Evolutionary conservation across 2,797 vertebrate genomes (phyloP).

Genomic region (Petrocephalus sullivani): DNA sequence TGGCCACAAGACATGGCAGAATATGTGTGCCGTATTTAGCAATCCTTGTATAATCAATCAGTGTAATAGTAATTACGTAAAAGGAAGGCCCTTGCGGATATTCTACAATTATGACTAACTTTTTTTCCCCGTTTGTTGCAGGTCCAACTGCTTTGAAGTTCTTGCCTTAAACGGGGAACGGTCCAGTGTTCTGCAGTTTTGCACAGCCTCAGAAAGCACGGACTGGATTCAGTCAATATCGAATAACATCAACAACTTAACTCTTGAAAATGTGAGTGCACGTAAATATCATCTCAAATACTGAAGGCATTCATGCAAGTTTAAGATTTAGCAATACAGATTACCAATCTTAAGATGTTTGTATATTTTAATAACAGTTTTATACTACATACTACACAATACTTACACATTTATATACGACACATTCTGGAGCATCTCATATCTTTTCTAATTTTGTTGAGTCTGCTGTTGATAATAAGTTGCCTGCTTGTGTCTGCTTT

Average conservation of each 20-base stretch:
- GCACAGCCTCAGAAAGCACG: constrained; percentile 78
- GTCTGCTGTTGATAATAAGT: not conserved
- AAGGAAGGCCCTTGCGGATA: not conserved
- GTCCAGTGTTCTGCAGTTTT: constrained; percentile 82
- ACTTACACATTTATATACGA: not conserved
- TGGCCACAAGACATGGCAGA: not conserved
- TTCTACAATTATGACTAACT: not conserved
- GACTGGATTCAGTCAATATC: constrained; percentile 91
- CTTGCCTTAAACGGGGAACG: constrained; percentile 75
- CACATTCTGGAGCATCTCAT: not conserved
- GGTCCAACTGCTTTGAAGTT: constrained; percentile 85
- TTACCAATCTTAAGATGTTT: not conserved
- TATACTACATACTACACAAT: not conserved
- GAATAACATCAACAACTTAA: constrained; percentile 80
- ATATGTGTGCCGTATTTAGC: not conserved
- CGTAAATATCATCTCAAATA: not conserved
- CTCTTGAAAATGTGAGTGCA: constrained; percentile 76
- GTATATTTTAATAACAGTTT: not conserved
- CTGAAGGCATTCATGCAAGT: not conserved
- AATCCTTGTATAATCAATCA: not conserved
- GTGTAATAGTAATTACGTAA: not conserved
- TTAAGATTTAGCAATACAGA: not conserved
- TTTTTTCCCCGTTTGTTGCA: constrained; percentile 42
- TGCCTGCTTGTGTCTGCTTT: not conserved
- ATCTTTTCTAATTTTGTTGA: not conserved